A percentile compares a stretch with the other conserved stretches of the same genome.
Evolutionary conservation across 2,888 invertebrate genomes (phyloP).

Genomic region (Isoperla grammatica): DNA sequence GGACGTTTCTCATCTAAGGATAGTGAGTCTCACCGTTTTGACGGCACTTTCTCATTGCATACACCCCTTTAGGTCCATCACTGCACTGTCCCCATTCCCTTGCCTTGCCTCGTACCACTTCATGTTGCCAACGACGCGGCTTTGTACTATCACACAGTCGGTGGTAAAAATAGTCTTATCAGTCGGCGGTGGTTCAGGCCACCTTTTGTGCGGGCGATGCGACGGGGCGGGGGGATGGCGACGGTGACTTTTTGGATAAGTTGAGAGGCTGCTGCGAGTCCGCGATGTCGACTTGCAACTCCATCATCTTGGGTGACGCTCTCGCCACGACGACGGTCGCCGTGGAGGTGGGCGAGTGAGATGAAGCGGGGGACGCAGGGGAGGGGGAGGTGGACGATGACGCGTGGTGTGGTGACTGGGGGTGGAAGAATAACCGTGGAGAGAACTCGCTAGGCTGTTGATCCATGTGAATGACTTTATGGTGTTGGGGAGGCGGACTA

Average conservation of each 20-base stretch:
- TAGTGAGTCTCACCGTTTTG: constrained; percentile 7
- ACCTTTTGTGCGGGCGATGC: constrained; percentile 36
- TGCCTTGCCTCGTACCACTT: not conserved
- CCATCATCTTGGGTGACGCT: constrained; percentile 50
- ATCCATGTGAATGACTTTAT: constrained; percentile 44
- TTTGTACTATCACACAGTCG: constrained; percentile 33
- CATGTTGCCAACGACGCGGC: constrained; percentile 14
- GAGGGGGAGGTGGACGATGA: constrained; percentile 39
- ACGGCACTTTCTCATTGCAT: constrained; percentile 15
- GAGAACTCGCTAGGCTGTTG: not conserved
- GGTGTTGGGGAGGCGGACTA: constrained; percentile 13
- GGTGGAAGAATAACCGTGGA: constrained; percentile 38
- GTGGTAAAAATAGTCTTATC: constrained; percentile 23
- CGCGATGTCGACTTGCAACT: constrained; percentile 78
- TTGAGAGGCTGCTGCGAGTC: constrained; percentile 79
- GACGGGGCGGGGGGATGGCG: constrained; percentile 65
- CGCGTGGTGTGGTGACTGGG: constrained; percentile 42
- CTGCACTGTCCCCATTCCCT: not conserved
- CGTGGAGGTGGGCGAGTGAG: constrained; percentile 43
- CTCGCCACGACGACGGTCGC: constrained; percentile 42
- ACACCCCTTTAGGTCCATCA: constrained; percentile 1
- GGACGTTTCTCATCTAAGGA: constrained; percentile 11
- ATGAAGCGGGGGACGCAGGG: constrained; percentile 43
- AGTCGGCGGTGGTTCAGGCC: constrained; percentile 39
- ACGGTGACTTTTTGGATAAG: constrained; percentile 79